Evolutionary conservation across 2,888 invertebrate genomes (phyloP).

Genomic region (Anaspis maculata): DNA sequence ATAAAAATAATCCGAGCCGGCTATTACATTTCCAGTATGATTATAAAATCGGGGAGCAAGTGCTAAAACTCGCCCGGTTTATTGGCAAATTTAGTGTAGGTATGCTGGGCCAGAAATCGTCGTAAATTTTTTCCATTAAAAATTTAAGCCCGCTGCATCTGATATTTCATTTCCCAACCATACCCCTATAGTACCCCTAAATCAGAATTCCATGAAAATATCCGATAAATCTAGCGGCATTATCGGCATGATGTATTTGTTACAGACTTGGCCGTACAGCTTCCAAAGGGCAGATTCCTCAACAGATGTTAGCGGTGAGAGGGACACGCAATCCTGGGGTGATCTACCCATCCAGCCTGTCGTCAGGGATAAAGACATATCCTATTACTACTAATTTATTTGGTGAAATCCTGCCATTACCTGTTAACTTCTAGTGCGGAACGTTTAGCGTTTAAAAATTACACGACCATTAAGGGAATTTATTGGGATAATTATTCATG

Average conservation of each 20-base stretch:
- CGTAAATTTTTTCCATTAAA: too few species aligned
- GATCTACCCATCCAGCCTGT: slow-evolving; percentile 31
- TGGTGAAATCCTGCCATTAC: slow-evolving; percentile 3
- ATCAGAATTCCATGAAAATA: too few species aligned
- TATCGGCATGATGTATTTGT: too few species aligned
- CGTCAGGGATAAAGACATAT: slow-evolving; percentile 38
- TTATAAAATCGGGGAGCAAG: too few species aligned
- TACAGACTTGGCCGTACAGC: slow-evolving; percentile 75
- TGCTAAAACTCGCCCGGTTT: too few species aligned
- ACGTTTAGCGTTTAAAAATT: not conserved
- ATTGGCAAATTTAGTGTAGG: too few species aligned
- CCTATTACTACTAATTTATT: slow-evolving; percentile 39
- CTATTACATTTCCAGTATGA: too few species aligned
- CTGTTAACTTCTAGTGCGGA: not conserved
- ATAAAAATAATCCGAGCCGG: too few species aligned
- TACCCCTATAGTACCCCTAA: too few species aligned
- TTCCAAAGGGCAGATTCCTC: slow-evolving; percentile 54
- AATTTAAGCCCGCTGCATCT: too few species aligned
- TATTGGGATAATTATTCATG: not conserved
- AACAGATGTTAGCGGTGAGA: slow-evolving; percentile 41
- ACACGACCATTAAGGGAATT: not conserved
- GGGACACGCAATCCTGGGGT: slow-evolving; percentile 27
- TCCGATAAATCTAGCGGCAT: not conserved
- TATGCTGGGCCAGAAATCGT: too few species aligned
- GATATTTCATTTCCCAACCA: too few species aligned